A percentile compares a stretch with the other conserved stretches of the same genome.
Conservation (phyloP, 1,140 invertebrate species). For the Drosophila aff. region DNA sequence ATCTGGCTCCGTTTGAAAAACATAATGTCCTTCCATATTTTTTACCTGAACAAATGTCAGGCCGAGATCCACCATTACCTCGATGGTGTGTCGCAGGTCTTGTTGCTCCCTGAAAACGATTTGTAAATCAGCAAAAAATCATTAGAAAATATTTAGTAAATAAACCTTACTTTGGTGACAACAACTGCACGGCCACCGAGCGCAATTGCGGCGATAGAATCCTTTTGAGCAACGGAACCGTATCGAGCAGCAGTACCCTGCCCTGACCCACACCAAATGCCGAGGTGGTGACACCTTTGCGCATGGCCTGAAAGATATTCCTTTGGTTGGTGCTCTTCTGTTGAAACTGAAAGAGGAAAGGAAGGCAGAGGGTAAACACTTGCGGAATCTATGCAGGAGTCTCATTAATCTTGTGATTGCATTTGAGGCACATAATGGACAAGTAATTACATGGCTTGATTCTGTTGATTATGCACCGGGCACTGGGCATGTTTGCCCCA, state of each 20-base stretch:
- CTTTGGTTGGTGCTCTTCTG: conserved; percentile 87
- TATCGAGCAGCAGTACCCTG: conserved; percentile 88
- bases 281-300: conserved; percentile 88
- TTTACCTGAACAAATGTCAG: conserved; percentile 94
- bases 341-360: conserved; percentile 85
- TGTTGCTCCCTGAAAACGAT: conserved; percentile 88
- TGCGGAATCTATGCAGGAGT: conserved; percentile 71
- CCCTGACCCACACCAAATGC: conserved; percentile 87
- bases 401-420: conserved; percentile 84
- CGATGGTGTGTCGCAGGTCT: conserved; percentile 90
- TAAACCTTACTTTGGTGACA: conserved; percentile 61
- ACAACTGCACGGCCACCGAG: conserved; percentile 88
- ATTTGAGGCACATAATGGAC: conserved; percentile 84
- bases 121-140: not conserved
- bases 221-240: conserved; percentile 90
- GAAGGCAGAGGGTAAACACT: conserved; percentile 43
- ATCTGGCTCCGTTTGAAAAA: conserved; percentile 93
- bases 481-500: conserved; percentile 64
- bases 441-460: conserved; percentile 84
- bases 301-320: conserved; percentile 87
- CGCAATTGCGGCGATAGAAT: conserved; percentile 92
- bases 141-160: conserved; percentile 10
- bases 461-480: conserved; percentile 81
- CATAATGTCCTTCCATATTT: conserved; percentile 91
- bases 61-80: conserved; percentile 95